phyloP scores from a whole-genome alignment of 2,797 vertebrate genomes.

The Sebastes goodei region DNA sequence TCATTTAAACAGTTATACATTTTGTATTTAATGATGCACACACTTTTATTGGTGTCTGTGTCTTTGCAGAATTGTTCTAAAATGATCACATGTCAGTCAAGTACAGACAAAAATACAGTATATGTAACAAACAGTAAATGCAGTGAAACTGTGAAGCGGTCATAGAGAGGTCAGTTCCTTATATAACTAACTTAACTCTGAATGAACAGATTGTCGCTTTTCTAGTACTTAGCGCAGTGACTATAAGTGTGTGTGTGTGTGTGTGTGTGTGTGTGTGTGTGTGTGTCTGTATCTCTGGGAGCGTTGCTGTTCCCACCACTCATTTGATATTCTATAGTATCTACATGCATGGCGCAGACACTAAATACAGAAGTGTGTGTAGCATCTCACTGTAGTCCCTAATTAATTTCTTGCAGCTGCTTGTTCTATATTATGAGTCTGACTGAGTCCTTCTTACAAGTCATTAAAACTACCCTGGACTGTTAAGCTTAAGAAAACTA shows the following conservation, averaged over 20 bases:
- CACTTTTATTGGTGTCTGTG: neutral
- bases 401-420: neutral
- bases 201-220: slow-evolving; percentile 49
- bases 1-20: neutral
- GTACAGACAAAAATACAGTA: neutral
- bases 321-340: neutral
- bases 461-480: neutral
- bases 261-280: too few relatives aligned
- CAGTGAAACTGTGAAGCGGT: neutral
- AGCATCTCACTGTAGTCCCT: neutral
- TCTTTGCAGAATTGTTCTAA: neutral
- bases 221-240: slow-evolving; percentile 13
- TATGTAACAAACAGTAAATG: neutral
- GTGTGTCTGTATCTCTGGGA: neutral
- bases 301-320: neutral
- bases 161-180: slow-evolving; percentile 20
- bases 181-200: slow-evolving; percentile 42
- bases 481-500: neutral
- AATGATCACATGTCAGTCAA: neutral
- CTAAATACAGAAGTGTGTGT: neutral
- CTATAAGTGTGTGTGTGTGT: neutral
- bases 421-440: neutral
- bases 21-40: neutral
- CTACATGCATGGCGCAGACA: neutral
- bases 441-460: neutral